These are phyloP conservation scores for Cremastinae sp. DNA, from an alignment of 2,888 invertebrate genomes.

Conservation along the genomic window DNA sequence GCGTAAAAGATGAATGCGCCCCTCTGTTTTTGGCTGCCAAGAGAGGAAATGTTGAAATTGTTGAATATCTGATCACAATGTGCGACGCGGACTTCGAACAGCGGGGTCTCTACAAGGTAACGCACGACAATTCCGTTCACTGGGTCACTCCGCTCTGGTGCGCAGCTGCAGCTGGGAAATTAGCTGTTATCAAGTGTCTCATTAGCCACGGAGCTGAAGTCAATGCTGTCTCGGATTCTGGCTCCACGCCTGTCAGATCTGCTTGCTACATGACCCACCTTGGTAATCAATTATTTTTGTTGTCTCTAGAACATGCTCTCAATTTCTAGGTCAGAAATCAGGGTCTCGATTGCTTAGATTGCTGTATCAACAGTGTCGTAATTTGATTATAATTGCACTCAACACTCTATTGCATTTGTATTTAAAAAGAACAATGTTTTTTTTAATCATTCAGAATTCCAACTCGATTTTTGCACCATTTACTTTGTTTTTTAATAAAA, in stretches of 20 bases:
- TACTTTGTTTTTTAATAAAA: too few species aligned
- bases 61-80: conserved; percentile 90
- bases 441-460: too few species aligned
- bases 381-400: conserved; percentile 24
- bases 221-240: conserved; percentile 93
- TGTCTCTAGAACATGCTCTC: not conserved
- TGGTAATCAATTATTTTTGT: conserved; percentile 81
- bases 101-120: conserved; percentile 91
- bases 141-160: conserved; percentile 95
- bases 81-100: conserved; percentile 94
- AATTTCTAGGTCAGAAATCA: conserved; percentile 43
- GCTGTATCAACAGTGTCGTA: conserved; percentile 26
- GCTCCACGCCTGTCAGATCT: conserved; percentile 93
- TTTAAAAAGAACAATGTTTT: too few species aligned
- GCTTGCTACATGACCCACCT: conserved; percentile 96
- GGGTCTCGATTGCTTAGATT: conserved; percentile 43
- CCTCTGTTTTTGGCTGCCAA: conserved; percentile 90
- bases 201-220: conserved; percentile 91
- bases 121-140: conserved; percentile 90
- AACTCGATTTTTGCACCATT: too few species aligned
- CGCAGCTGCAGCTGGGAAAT: conserved; percentile 92
- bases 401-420: not conserved
- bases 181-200: conserved; percentile 89
- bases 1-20: conserved; percentile 88
- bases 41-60: conserved; percentile 91